A percentile compares a stretch with the other conserved stretches of the same genome.
phyloP scores from a whole-genome alignment of 2,113 vertebrate species.

The Upupa epops region DNA sequence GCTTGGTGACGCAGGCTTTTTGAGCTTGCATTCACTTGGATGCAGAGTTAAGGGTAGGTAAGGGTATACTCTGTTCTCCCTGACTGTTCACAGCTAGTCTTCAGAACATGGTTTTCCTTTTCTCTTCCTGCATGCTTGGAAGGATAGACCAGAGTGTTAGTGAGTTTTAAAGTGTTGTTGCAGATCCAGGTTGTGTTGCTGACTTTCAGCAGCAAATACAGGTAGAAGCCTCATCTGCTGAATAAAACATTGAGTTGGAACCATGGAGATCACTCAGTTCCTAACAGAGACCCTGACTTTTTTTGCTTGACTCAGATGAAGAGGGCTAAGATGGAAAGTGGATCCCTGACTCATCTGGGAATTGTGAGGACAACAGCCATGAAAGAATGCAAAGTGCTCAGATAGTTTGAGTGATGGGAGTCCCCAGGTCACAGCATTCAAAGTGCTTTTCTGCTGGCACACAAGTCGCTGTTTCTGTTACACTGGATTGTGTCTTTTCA shows the following conservation, averaged over 20 bases:
- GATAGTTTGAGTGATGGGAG: not conserved
- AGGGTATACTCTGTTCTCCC: no score
- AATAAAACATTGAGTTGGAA: not conserved
- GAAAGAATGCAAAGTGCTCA: not conserved
- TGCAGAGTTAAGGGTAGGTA: not conserved
- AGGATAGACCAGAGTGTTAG: not conserved
- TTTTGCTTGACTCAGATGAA: not conserved
- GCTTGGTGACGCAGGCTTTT: not conserved
- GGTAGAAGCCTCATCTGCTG: not conserved
- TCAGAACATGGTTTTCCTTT: not conserved
- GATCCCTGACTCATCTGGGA: not conserved
- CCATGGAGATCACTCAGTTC: not conserved
- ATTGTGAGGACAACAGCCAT: not conserved
- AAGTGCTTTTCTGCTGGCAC: not conserved
- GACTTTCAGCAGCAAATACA: not conserved
- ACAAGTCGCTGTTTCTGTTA: not conserved
- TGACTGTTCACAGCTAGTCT: not conserved
- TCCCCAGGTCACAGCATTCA: not conserved
- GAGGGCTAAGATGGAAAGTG: not conserved
- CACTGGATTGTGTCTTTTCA: not conserved
- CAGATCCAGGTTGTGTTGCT: not conserved
- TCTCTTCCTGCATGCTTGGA: not conserved
- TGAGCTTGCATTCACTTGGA: not conserved
- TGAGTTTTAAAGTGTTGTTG: not conserved
- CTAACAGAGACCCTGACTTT: not conserved